Base-by-base conservation (phyloP, 2,888 invertebrate species). In the Hydrotaea diabolus region DNA sequence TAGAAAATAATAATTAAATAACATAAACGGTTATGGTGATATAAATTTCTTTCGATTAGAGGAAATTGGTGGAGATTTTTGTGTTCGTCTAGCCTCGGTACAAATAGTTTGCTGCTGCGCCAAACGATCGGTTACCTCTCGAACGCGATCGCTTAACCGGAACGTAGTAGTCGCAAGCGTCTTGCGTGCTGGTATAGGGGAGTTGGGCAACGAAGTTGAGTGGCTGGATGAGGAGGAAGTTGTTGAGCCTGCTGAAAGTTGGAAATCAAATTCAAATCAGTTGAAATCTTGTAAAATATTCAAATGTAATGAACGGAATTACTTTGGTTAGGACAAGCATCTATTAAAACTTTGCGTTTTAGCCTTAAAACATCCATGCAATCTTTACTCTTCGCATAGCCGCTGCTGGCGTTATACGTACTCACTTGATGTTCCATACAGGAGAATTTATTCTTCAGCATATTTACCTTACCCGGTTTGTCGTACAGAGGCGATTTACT, bases 81-180 rank as follows among this genome's bases (percentile, higher is more conserved):
- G 85, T 69, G 77, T 82, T 69, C 74, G 82, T 80, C 82, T 80
- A 74, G 85, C 81, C 77, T 85, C 85, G 59, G 85, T 90, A 73
- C 88, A 85, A 77, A 89, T 87, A 39, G 90, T 90, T 83, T 92
- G 92, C 85, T 92, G 92, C 85, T 91, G 89, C 86, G 92, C 89
- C 87, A 92, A 89, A 88, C 93, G 90, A 88, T 93, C 90, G 80
- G 92, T 91, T 83, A 93, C 93, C 87, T 93, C 93, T 66, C 92
- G 91, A 13, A 93, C 92, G 39, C 93, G 92, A 87, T 92, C 92
- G 84, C 93, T 93, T 92, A 93, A 91, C 90, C 93, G 91, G 87
- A 92, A 90, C 87, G 91, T 87, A 89, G 91, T 87, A 86, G 92
- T 87, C 86, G 92, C 88, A 53, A 59, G 64, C 78, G 87, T 71